Evolutionary conservation across 2,888 invertebrate species (phyloP).

Genomic region (Eilema griseolum): DNA sequence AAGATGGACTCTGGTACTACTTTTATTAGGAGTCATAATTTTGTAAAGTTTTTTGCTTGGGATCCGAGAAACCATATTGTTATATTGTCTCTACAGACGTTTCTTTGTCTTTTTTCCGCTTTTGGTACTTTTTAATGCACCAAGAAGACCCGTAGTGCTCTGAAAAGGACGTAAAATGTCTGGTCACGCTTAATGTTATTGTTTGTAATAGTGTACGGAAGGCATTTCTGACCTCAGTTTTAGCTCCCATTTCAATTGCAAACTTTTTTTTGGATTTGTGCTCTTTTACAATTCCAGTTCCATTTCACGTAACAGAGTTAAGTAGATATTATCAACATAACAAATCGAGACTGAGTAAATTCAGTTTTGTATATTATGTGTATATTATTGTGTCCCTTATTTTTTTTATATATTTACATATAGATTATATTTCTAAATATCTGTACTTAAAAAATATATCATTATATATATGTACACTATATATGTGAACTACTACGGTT

Average conservation of each 20-base stretch:
- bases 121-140: slow-evolving; percentile 45
- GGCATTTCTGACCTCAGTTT: slow-evolving; percentile 65
- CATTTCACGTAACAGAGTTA: slow-evolving; percentile 26
- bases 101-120: slow-evolving; percentile 61
- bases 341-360: slow-evolving; percentile 61
- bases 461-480: too few relatives aligned
- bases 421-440: too few relatives aligned
- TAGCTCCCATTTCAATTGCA: slow-evolving; percentile 67
- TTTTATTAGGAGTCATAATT: slow-evolving; percentile 72
- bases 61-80: slow-evolving; percentile 69
- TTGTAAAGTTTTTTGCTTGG: slow-evolving; percentile 65
- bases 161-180: slow-evolving; percentile 66
- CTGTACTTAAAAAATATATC: too few relatives aligned
- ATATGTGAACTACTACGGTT: too few relatives aligned
- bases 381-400: too few relatives aligned
- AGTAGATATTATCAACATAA: slow-evolving; percentile 56
- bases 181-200: slow-evolving; percentile 69
- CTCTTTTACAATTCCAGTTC: slow-evolving; percentile 28
- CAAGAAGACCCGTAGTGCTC: slow-evolving; percentile 27
- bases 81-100: slow-evolving; percentile 57
- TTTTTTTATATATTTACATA: too few relatives aligned
- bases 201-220: slow-evolving; percentile 64
- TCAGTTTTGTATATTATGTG: slow-evolving; percentile 54
- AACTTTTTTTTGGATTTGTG: slow-evolving; percentile 53
- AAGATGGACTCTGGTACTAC: slow-evolving; percentile 56